A percentile compares a stretch with the other conserved stretches of the same genome.
Conservation (phyloP, 2,797 vertebrate genomes). For the Octomys mimax region DNA sequence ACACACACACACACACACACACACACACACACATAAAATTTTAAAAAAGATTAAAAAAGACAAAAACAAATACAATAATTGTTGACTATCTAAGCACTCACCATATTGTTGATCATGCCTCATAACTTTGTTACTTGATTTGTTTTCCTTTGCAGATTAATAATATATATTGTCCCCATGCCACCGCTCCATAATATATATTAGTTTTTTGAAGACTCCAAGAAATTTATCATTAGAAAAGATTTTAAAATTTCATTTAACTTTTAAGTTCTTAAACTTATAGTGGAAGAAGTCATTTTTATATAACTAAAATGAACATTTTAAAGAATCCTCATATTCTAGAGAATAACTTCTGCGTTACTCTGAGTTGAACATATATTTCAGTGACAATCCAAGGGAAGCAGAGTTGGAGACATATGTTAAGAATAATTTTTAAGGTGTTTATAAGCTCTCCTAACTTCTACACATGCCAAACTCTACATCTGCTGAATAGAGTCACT, state of each 20-base stretch:
- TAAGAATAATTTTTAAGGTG: neutral
- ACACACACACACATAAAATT: no score
- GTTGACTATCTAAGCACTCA: neutral
- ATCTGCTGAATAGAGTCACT: conserved; percentile 41
- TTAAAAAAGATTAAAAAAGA: no score
- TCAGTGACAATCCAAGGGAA: neutral
- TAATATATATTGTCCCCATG: neutral
- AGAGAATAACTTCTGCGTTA: conserved; percentile 13
- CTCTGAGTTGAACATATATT: neutral
- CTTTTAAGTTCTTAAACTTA: neutral
- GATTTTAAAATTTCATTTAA: conserved; percentile 4
- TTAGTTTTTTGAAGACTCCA: neutral
- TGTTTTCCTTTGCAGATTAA: neutral
- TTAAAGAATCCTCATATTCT: neutral
- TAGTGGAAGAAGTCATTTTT: conserved; percentile 9
- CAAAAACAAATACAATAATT: neutral
- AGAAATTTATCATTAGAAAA: neutral
- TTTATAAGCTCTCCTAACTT: neutral
- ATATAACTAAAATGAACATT: neutral
- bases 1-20: no score
- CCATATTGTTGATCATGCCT: neutral
- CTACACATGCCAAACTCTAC: neutral
- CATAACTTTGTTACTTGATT: neutral
- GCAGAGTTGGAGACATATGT: neutral
- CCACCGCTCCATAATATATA: neutral